Conservation (phyloP, 2,113 vertebrate genomes). For the Hassar affinis region DNA sequence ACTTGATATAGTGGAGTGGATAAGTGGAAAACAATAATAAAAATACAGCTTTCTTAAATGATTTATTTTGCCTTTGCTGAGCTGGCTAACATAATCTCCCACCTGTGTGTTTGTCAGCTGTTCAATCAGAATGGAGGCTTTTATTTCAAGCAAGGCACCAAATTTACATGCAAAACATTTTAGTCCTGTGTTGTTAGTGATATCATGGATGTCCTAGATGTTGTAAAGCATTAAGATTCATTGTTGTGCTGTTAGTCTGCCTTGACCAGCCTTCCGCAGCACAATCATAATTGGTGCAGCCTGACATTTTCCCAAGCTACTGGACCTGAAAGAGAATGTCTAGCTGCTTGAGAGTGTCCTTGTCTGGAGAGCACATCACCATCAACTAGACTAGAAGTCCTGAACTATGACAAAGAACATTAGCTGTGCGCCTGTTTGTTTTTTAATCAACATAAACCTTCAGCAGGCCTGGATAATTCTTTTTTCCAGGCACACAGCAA, state of each 20-base stretch:
- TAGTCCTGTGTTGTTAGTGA: constrained; percentile 20
- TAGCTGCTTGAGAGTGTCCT: constrained; percentile 30
- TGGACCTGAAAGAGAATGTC: constrained; percentile 36
- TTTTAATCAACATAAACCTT: constrained; percentile 10
- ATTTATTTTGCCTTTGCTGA: background rate
- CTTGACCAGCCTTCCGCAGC: constrained; percentile 19
- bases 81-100: background rate
- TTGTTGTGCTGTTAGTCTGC: background rate
- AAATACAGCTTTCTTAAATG: background rate
- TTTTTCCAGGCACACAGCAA: background rate
- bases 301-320: constrained; percentile 33
- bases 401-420: constrained; percentile 35
- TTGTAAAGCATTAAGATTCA: constrained; percentile 11
- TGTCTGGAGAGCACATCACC: constrained; percentile 35
- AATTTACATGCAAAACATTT: constrained; percentile 12
- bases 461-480: background rate
- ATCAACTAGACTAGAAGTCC: background rate
- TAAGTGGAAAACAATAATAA: background rate
- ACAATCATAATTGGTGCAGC: constrained; percentile 14
- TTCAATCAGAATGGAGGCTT: background rate
- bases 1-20: background rate
- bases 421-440: background rate
- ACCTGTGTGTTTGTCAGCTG: background rate
- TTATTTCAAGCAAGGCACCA: background rate
- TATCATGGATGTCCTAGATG: constrained; percentile 11